A percentile compares a stretch with the other conserved stretches of the same genome.
Conservation (phyloP, 2,797 vertebrate species). For the Ambastaia sidthimunki region DNA sequence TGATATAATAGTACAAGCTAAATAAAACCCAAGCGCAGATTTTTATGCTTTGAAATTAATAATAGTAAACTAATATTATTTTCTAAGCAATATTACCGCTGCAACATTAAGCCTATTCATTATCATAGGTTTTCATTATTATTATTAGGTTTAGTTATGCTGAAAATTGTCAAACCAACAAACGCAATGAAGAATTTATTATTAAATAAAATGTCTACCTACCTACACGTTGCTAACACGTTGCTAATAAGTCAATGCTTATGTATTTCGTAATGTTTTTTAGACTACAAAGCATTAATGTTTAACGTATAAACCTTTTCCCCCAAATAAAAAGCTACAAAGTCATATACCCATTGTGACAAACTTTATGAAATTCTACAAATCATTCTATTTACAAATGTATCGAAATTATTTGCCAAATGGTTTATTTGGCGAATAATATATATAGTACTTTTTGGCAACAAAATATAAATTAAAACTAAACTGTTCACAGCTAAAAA, state of each 20-base stretch:
- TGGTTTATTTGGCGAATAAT: not conserved
- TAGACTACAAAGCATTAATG: no score
- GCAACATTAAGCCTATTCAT: constrained; percentile 30
- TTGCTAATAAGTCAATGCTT: no score
- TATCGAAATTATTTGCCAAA: not conserved
- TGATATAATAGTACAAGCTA: not conserved
- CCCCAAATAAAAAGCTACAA: no score
- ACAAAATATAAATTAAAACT: not conserved
- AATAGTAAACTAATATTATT: not conserved
- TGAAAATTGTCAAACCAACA: not conserved
- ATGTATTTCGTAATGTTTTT: no score
- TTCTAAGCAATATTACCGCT: constrained; percentile 14
- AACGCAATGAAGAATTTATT: not conserved
- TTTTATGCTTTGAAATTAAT: not conserved
- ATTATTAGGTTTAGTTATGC: not conserved
- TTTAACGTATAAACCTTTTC: no score
- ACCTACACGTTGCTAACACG: not conserved
- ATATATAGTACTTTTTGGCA: no score
- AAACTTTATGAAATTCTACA: not conserved
- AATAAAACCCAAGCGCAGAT: not conserved
- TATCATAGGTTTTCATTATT: not conserved
- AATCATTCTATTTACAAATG: not conserved
- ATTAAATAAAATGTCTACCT: not conserved
- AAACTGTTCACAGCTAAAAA: not conserved
- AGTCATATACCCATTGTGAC: no score